Conservation (phyloP, 2,797 vertebrate species). For the Neosilurus mollespiculum region DNA sequence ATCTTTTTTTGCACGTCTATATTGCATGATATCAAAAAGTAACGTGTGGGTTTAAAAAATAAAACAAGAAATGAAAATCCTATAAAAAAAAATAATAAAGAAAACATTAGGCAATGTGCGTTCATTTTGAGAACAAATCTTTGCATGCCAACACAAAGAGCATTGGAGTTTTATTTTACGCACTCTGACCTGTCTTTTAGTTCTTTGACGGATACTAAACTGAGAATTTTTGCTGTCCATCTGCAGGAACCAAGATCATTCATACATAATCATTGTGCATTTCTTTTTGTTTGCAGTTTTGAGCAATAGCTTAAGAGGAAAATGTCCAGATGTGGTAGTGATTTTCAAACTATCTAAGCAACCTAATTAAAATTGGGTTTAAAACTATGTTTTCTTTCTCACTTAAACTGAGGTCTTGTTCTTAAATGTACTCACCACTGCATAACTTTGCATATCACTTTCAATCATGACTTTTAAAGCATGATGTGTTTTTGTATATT, state of each 20-base stretch:
- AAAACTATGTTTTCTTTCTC: slow-evolving; percentile 47
- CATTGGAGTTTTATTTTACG: slow-evolving; percentile 72
- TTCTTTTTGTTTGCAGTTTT: slow-evolving; percentile 41
- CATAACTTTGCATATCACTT: slow-evolving; percentile 76
- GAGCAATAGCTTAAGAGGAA: slow-evolving; percentile 28
- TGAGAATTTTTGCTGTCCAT: slow-evolving; percentile 57
- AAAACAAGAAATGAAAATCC: slow-evolving; percentile 59
- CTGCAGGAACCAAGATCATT: slow-evolving; percentile 59
- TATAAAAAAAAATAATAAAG: slow-evolving; percentile 47
- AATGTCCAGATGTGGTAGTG: slow-evolving; percentile 35
- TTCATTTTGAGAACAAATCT: slow-evolving; percentile 73
- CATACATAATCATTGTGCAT: slow-evolving; percentile 51
- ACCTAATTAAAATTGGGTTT: slow-evolving; percentile 51
- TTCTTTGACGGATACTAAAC: slow-evolving; percentile 54
- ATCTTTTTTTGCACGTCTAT: slow-evolving; percentile 84
- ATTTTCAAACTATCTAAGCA: slow-evolving; percentile 38
- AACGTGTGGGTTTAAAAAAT: slow-evolving; percentile 72
- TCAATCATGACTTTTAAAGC: slow-evolving; percentile 63
- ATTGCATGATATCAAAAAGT: slow-evolving; percentile 85
- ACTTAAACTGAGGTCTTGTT: slow-evolving; percentile 65
- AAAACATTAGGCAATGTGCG: slow-evolving; percentile 67
- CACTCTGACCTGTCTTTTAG: slow-evolving; percentile 63
- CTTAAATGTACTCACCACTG: slow-evolving; percentile 74
- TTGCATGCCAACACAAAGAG: slow-evolving; percentile 76
- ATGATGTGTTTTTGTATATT: slow-evolving; percentile 68